Evolutionary conservation across 2,888 invertebrate species (phyloP).

Genomic region (Phorcus lineatus): DNA sequence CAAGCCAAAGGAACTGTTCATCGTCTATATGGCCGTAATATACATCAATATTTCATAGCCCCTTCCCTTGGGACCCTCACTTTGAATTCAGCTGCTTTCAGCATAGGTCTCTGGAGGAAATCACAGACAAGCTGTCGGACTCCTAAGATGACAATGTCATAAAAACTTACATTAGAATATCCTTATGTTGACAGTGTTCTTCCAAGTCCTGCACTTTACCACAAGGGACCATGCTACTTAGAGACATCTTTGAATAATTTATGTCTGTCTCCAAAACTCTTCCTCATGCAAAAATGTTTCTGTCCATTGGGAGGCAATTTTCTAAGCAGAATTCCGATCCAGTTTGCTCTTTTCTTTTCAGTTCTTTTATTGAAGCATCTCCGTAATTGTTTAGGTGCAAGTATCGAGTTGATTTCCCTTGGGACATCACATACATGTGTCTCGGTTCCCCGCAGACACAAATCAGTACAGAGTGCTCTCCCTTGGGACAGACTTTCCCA

Average conservation of each 20-base stretch:
- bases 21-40: constrained; percentile 7
- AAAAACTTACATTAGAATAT: constrained; percentile 9
- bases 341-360: constrained; percentile 13
- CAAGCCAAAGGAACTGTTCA: not conserved
- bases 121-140: constrained; percentile 13
- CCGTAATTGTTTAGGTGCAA: constrained; percentile 45
- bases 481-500: constrained; percentile 28
- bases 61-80: not conserved
- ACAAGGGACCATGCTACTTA: not conserved
- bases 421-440: constrained; percentile 44
- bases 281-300: not conserved
- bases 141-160: constrained; percentile 6
- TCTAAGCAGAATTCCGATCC: not conserved
- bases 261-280: not conserved
- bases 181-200: not conserved
- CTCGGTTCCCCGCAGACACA: constrained; percentile 34
- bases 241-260: constrained; percentile 12
- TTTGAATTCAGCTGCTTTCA: not conserved
- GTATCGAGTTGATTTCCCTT: constrained; percentile 52
- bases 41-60: constrained; percentile 15
- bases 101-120: not conserved
- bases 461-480: constrained; percentile 27
- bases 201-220: not conserved
- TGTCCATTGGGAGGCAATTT: not conserved
- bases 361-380: constrained; percentile 17